phyloP scores from a whole-genome alignment of 2,888 invertebrate genomes.

The Idaea straminata region DNA sequence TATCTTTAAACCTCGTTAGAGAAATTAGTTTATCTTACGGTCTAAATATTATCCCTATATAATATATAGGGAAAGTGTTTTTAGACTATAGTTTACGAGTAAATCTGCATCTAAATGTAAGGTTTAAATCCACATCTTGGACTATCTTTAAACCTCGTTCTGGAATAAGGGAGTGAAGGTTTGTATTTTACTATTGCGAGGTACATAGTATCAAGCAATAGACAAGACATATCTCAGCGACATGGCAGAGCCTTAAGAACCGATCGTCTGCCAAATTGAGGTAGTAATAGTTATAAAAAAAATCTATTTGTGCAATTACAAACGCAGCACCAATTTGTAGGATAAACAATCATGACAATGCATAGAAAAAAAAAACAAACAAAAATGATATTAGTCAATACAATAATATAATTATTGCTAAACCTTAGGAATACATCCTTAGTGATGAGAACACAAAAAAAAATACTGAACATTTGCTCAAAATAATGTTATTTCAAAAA shows the following conservation, averaged over 20 bases:
- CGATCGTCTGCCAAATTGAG: constrained; percentile 71
- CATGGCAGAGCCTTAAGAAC: constrained; percentile 24
- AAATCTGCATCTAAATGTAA: no score
- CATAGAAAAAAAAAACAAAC: constrained; percentile 3
- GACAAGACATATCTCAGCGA: no score
- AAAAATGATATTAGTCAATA: constrained; percentile 1
- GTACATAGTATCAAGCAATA: no score
- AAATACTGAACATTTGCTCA: constrained; percentile 45
- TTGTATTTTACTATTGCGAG: no score
- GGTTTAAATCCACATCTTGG: no score
- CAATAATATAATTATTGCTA: constrained; percentile 24
- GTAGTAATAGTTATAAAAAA: constrained; percentile 59
- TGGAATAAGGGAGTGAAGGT: no score
- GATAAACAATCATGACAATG: constrained; percentile 15
- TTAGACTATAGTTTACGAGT: no score
- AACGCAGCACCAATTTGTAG: constrained; percentile 48
- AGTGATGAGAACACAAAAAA: constrained; percentile 30
- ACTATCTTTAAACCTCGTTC: no score
- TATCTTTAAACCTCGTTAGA: no score
- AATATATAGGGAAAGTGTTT: no score
- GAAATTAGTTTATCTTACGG: no score
- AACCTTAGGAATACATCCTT: constrained; percentile 30
- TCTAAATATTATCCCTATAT: no score
- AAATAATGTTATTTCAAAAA: constrained; percentile 28
- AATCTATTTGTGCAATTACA: constrained; percentile 49